phyloP scores from a whole-genome alignment of 2,888 invertebrate species.

The Monoplex corrugatus region DNA sequence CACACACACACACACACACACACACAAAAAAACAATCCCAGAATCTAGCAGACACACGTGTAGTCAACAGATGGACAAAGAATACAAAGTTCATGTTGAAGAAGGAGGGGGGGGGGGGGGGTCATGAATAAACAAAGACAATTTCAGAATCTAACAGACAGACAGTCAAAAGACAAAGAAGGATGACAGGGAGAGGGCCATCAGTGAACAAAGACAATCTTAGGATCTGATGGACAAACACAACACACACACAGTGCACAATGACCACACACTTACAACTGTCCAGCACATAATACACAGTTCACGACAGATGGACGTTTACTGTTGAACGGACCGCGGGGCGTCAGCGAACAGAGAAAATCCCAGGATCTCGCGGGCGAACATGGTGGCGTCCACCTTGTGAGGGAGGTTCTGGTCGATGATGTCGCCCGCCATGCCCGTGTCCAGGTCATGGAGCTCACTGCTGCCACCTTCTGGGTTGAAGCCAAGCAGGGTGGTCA shows the following conservation, averaged over 20 bases:
- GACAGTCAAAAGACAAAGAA: too few species aligned
- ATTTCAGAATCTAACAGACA: too few species aligned
- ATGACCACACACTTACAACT: too few species aligned
- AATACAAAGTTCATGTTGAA: not conserved
- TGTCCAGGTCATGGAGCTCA: constrained; percentile 77
- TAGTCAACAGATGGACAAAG: not conserved
- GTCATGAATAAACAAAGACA: too few species aligned
- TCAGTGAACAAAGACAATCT: too few species aligned
- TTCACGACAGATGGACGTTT: too few species aligned
- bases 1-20: not conserved
- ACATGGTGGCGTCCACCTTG: constrained; percentile 77
- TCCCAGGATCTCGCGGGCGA: constrained; percentile 79
- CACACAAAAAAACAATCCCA: not conserved
- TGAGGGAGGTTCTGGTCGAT: constrained; percentile 79
- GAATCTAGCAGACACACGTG: not conserved
- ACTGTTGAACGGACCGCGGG: constrained; percentile 21
- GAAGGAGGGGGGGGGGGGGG: not conserved
- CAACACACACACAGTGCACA: not conserved
- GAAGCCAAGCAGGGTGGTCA: constrained; percentile 79
- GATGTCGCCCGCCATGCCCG: constrained; percentile 71
- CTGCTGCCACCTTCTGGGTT: constrained; percentile 80
- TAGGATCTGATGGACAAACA: too few species aligned
- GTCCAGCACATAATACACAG: too few species aligned
- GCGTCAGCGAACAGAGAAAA: constrained; percentile 72
- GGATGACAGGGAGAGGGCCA: too few species aligned